phyloP scores from a whole-genome alignment of 2,113 vertebrate genomes.

The Carettochelys insculpta region DNA sequence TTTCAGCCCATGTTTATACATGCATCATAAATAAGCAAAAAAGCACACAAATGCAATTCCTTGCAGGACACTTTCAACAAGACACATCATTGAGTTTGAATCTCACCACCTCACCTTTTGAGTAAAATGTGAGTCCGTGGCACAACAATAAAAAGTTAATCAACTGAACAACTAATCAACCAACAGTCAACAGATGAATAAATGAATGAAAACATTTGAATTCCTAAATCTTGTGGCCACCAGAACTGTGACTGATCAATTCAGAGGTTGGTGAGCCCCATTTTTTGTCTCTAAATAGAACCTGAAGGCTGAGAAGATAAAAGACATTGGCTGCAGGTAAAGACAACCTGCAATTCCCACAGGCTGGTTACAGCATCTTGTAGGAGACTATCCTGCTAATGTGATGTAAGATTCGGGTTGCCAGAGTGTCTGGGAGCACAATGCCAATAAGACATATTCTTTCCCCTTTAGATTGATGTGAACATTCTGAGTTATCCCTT shows the following conservation, averaged over 20 bases:
- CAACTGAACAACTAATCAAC: neutral
- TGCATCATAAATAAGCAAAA: neutral
- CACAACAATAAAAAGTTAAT: neutral
- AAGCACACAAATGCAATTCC: neutral
- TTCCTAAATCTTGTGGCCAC: neutral
- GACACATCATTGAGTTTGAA: neutral
- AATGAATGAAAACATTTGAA: neutral
- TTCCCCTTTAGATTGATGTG: neutral
- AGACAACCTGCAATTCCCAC: neutral
- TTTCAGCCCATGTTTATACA: neutral
- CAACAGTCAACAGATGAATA: rapidly evolving
- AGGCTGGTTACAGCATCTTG: neutral
- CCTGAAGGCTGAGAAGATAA: neutral
- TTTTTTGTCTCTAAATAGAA: neutral
- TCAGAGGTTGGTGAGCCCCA: neutral
- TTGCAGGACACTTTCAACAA: neutral
- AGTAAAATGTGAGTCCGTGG: rapidly evolving
- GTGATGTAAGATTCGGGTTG: neutral
- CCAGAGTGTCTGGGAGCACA: neutral
- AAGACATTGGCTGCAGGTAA: neutral
- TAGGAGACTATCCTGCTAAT: neutral
- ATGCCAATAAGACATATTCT: neutral
- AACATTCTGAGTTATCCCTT: slow-evolving; percentile 4
- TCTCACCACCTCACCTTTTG: neutral
- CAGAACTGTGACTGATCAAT: neutral